Percentiles rank a stretch among this genome's conserved stretches.
phyloP scores from a whole-genome alignment of 2,113 vertebrate species.

The Myodes glareolus region DNA sequence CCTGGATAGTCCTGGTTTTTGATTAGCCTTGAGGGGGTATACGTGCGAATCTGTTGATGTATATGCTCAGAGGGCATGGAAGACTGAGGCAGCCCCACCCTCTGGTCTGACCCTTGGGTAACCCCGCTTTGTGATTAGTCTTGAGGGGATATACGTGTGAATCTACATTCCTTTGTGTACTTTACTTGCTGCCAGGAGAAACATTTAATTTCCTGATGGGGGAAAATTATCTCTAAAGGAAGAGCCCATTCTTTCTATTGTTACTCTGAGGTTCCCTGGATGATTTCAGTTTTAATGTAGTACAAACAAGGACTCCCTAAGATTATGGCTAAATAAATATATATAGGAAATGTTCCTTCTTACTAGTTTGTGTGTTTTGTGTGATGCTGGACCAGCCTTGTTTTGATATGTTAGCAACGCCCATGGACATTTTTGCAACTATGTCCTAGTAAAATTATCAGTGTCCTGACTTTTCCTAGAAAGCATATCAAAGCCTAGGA shows the following conservation, averaged over 20 bases:
- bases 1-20: conserved; percentile 80
- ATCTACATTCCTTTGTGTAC: conserved; percentile 79
- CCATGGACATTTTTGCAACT: conserved; percentile 46
- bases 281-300: conserved; percentile 54
- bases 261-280: conserved; percentile 71
- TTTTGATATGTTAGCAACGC: conserved; percentile 53
- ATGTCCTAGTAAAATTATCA: conserved; percentile 46
- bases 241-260: conserved; percentile 81
- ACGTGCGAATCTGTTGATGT: conserved; percentile 72
- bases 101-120: conserved; percentile 79
- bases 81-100: background rate
- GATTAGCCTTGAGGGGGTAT: conserved; percentile 83
- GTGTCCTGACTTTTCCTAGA: conserved; percentile 67
- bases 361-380: conserved; percentile 67
- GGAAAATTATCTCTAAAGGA: conserved; percentile 84
- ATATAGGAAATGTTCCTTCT: conserved; percentile 72
- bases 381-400: conserved; percentile 59
- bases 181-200: conserved; percentile 84
- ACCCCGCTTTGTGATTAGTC: conserved; percentile 82
- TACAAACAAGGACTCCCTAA: conserved; percentile 68
- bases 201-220: conserved; percentile 86
- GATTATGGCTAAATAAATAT: conserved; percentile 75
- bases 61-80: conserved; percentile 67
- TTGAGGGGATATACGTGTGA: conserved; percentile 82
- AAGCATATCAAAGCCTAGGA: background rate